Conservation (phyloP, 1,140 invertebrate species). For the Drosophila aff. region DNA sequence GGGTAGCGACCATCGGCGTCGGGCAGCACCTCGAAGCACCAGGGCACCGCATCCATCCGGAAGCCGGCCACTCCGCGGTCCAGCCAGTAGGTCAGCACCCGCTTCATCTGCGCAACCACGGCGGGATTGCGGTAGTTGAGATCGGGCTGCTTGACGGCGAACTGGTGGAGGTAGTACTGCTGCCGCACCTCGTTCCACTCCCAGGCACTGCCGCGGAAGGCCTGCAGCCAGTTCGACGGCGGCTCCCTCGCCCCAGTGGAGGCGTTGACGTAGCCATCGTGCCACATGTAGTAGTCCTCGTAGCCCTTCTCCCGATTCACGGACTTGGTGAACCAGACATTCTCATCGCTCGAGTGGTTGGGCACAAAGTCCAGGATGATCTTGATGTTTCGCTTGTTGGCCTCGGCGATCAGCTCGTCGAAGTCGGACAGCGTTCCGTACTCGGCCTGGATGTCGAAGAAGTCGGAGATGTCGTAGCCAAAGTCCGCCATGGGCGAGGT, state of each 20-base stretch:
- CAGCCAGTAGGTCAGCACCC: slow-evolving; percentile 91
- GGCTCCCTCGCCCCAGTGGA: slow-evolving; percentile 73
- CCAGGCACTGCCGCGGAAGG: slow-evolving; percentile 88
- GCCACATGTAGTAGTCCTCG: slow-evolving; percentile 91
- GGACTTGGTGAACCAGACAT: slow-evolving; percentile 90
- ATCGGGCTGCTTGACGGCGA: slow-evolving; percentile 88
- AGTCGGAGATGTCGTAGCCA: slow-evolving; percentile 90
- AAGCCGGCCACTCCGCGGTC: slow-evolving; percentile 91
- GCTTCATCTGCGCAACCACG: slow-evolving; percentile 89
- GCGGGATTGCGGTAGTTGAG: slow-evolving; percentile 89
- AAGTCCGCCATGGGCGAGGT: slow-evolving; percentile 89
- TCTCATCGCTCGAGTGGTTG: slow-evolving; percentile 91
- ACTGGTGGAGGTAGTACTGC: slow-evolving; percentile 90
- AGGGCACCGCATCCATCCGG: slow-evolving; percentile 88
- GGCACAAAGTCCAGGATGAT: slow-evolving; percentile 86
- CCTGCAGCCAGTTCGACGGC: slow-evolving; percentile 89
- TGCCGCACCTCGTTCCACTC: slow-evolving; percentile 87
- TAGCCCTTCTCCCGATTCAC: slow-evolving; percentile 86
- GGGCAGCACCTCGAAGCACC: slow-evolving; percentile 86
- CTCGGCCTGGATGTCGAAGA: slow-evolving; percentile 89
- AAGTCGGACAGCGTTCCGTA: slow-evolving; percentile 92
- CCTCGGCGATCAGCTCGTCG: slow-evolving; percentile 87
- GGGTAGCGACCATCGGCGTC: slow-evolving; percentile 85
- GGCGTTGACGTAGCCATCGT: slow-evolving; percentile 85
- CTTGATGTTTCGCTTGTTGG: slow-evolving; percentile 85